A percentile compares a stretch with the other conserved stretches of the same genome.
These are phyloP conservation scores for Xylophagus ater DNA, from an alignment of 2,888 invertebrate species.

Conservation along the genomic window DNA sequence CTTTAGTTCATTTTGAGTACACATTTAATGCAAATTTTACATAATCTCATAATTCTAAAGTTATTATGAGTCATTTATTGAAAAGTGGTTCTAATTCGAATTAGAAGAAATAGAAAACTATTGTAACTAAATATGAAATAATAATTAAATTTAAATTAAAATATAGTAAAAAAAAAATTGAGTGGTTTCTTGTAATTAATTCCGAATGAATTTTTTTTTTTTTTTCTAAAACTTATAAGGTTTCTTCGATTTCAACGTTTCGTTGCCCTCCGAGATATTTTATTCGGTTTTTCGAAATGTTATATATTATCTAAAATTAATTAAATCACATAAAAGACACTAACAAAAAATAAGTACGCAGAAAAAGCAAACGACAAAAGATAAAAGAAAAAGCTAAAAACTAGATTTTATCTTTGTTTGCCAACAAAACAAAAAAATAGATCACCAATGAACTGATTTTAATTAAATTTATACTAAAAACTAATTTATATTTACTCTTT, in stretches of 20 bases:
- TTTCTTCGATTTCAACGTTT: too few relatives aligned
- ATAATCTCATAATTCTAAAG: background rate
- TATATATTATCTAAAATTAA: background rate
- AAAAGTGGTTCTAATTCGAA: too few relatives aligned
- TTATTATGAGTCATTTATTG: background rate
- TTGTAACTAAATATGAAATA: too few relatives aligned
- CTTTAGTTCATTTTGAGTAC: background rate
- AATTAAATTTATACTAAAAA: background rate
- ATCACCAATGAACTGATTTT: background rate
- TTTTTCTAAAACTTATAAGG: too few relatives aligned
- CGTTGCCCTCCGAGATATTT: too few relatives aligned
- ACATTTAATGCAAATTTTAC: background rate
- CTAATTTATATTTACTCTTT: slow-evolving; percentile 17
- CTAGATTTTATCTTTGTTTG: background rate
- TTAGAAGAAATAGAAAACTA: too few relatives aligned
- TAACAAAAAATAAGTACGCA: background rate
- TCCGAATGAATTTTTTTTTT: too few relatives aligned
- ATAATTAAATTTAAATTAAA: too few relatives aligned
- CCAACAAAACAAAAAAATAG: background rate
- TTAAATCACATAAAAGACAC: background rate
- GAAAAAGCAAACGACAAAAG: background rate
- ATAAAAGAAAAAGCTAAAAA: background rate
- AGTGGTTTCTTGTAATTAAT: too few relatives aligned
- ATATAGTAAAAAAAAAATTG: background rate
- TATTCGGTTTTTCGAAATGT: too few relatives aligned